phyloP scores from a whole-genome alignment of 1,140 invertebrate species.

The Anastrepha ludens region DNA sequence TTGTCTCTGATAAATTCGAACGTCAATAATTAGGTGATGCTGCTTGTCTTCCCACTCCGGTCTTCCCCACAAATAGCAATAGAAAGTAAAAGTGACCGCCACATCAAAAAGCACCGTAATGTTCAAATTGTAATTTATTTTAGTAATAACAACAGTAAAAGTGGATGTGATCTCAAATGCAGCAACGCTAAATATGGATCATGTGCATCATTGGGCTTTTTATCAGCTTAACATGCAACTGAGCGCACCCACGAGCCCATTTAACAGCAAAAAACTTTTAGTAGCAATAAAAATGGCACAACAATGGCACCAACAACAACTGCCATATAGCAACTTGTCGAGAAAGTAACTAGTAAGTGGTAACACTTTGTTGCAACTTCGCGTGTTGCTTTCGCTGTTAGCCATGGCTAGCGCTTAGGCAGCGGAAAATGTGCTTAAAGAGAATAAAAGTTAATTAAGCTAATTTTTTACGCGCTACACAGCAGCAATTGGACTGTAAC shows the following conservation, averaged over 20 bases:
- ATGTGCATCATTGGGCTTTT: neutral
- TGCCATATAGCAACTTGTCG: neutral
- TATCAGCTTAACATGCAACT: slow-evolving; percentile 1
- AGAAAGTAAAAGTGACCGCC: neutral
- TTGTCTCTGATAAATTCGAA: too few species aligned
- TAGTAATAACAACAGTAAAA: neutral
- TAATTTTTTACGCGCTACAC: slow-evolving; percentile 11
- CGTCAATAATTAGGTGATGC: too few species aligned
- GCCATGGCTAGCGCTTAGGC: slow-evolving; percentile 6
- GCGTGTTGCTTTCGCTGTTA: slow-evolving; percentile 1
- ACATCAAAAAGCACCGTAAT: neutral
- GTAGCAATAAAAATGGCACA: slow-evolving; percentile 13
- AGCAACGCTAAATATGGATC: neutral
- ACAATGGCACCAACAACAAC: neutral
- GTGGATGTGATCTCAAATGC: neutral
- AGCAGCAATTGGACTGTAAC: neutral
- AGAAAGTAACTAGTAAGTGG: too few species aligned
- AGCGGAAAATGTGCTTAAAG: slow-evolving; percentile 29
- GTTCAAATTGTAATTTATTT: neutral
- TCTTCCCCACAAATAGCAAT: neutral
- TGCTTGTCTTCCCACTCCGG: neutral
- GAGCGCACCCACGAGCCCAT: slow-evolving; percentile 14
- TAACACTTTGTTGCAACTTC: slow-evolving; percentile 18
- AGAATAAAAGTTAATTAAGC: slow-evolving; percentile 37
- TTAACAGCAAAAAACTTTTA: neutral